phyloP scores from a whole-genome alignment of 2,888 invertebrate genomes.

The Chymomyza fuscimana region DNA sequence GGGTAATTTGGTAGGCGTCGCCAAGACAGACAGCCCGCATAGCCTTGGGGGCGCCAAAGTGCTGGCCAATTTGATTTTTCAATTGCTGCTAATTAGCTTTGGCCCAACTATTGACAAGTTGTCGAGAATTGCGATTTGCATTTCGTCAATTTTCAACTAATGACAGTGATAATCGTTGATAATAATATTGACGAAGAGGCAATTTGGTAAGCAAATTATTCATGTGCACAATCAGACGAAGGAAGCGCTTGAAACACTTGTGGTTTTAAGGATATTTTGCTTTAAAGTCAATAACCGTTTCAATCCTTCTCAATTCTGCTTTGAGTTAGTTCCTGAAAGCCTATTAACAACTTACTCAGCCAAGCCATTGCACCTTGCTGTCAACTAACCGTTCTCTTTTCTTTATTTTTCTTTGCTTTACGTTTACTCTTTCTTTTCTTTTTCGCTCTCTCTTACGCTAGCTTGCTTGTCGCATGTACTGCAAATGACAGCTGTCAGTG shows the following conservation, averaged over 20 bases:
- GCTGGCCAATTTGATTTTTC: constrained; percentile 68
- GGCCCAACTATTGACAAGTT: constrained; percentile 57
- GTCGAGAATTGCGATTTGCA: constrained; percentile 44
- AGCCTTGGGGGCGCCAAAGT: constrained; percentile 1
- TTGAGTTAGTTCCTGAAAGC: constrained; percentile 19
- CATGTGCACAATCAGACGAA: constrained; percentile 13
- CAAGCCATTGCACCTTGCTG: constrained; percentile 32
- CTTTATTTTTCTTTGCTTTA: constrained; percentile 8
- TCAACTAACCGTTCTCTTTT: constrained; percentile 10
- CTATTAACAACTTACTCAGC: constrained; percentile 37
- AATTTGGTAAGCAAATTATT: constrained; percentile 27
- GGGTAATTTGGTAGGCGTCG: constrained; percentile 56
- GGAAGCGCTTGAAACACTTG: not conserved
- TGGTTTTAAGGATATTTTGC: not conserved
- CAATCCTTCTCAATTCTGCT: not conserved
- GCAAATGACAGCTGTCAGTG: constrained; percentile 69
- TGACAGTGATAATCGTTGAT: constrained; percentile 59
- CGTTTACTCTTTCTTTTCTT: constrained; percentile 8
- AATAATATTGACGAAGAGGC: not conserved
- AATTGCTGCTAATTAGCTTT: constrained; percentile 69
- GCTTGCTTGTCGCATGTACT: constrained; percentile 17
- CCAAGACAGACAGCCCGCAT: constrained; percentile 15
- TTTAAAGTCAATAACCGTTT: not conserved
- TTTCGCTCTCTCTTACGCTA: not conserved
- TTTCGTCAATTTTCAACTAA: constrained; percentile 41